These are phyloP conservation scores for Drosophila sturtevanti DNA, from an alignment of 1,140 invertebrate species.

Conservation along the genomic window DNA sequence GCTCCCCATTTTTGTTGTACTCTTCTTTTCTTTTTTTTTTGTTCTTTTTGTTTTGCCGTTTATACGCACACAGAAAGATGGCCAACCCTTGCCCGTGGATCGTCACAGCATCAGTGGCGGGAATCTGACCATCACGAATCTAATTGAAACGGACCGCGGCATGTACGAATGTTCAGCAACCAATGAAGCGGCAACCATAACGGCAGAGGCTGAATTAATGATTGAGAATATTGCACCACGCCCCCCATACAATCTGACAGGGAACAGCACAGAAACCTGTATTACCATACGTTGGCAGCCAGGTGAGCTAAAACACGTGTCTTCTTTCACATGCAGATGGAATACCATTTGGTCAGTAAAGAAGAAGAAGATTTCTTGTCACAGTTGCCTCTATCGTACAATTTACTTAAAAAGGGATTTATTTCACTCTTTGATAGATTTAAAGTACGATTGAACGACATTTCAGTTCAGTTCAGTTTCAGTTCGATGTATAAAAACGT, in stretches of 20 bases:
- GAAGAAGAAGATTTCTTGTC: background rate
- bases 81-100: conserved; percentile 87
- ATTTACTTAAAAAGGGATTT: background rate
- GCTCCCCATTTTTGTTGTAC: background rate
- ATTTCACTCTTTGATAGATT: conserved; percentile 2
- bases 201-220: conserved; percentile 93
- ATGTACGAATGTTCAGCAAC: conserved; percentile 95
- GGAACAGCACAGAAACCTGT: conserved; percentile 89
- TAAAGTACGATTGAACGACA: too few relatives aligned
- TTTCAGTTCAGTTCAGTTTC: too few relatives aligned
- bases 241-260: conserved; percentile 94
- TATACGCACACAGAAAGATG: conserved; percentile 87
- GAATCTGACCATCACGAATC: conserved; percentile 92
- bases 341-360: background rate
- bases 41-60: conserved; percentile 25
- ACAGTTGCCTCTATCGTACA: background rate
- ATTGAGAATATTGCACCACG: conserved; percentile 94
- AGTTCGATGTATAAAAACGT: too few relatives aligned
- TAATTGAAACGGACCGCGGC: conserved; percentile 94
- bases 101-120: conserved; percentile 89
- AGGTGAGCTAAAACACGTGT: conserved; percentile 67
- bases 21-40: background rate
- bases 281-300: conserved; percentile 94
- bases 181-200: conserved; percentile 96
- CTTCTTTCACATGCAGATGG: background rate